Conservation (phyloP, 2,113 vertebrate species). For the Chaetura pelagica region DNA sequence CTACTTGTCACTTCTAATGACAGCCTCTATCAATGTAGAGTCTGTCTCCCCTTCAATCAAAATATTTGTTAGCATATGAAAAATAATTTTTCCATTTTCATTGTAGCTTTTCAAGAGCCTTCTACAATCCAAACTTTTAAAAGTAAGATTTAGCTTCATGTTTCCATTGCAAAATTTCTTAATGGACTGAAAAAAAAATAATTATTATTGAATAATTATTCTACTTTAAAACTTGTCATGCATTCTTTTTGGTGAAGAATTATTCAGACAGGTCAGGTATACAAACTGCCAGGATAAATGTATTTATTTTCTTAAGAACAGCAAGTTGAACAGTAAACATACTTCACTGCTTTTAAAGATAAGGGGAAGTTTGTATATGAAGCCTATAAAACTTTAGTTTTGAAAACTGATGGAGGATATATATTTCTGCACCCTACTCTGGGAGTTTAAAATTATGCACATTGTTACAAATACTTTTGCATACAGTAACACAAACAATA, state of each 20-base stretch:
- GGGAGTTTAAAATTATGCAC: neutral
- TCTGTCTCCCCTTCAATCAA: neutral
- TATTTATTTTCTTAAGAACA: neutral
- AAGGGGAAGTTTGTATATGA: neutral
- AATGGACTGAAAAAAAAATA: neutral
- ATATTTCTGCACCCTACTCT: neutral
- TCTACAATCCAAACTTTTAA: neutral
- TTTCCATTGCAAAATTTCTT: neutral
- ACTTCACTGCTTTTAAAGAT: neutral
- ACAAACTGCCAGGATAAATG: neutral
- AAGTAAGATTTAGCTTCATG: neutral
- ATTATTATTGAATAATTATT: neutral
- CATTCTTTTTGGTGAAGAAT: neutral
- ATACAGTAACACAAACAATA: neutral
- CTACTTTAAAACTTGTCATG: neutral
- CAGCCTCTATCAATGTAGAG: neutral
- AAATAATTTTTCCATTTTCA: neutral
- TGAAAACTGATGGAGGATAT: neutral
- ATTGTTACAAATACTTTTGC: neutral
- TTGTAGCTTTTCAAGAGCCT: neutral
- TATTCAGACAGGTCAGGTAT: neutral
- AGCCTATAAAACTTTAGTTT: neutral
- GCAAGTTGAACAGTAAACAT: neutral
- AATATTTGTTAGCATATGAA: neutral
- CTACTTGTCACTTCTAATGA: neutral